A percentile compares a stretch with the other conserved stretches of the same genome.
Conservation (phyloP, 2,113 vertebrate species). For the Amblyornis subalaris region DNA sequence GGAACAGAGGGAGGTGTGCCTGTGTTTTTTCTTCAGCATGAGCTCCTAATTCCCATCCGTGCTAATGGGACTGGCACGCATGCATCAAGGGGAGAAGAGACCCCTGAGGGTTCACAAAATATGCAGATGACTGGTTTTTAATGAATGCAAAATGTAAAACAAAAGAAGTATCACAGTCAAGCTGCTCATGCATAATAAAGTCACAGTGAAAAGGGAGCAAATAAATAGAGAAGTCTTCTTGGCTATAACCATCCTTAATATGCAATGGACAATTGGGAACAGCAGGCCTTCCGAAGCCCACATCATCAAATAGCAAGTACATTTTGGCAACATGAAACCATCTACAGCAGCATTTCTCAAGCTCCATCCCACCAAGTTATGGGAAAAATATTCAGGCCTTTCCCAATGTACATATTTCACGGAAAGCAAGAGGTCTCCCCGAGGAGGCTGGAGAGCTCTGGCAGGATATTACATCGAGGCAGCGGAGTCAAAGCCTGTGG, state of each 20-base stretch:
- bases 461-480: neutral
- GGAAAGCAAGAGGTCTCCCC: neutral
- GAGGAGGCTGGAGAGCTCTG: neutral
- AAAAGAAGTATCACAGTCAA: constrained; percentile 74
- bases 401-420: neutral
- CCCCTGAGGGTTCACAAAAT: constrained; percentile 78
- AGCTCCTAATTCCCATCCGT: constrained; percentile 69
- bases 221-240: constrained; percentile 73
- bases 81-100: constrained; percentile 74
- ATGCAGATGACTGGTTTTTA: constrained; percentile 85
- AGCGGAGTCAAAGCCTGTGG: fast-evolving
- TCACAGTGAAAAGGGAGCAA: constrained; percentile 70
- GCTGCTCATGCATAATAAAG: constrained; percentile 77
- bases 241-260: constrained; percentile 73
- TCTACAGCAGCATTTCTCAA: neutral
- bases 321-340: constrained; percentile 62
- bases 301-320: constrained; percentile 73
- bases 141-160: constrained; percentile 83
- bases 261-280: constrained; percentile 80
- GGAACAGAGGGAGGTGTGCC: constrained; percentile 20
- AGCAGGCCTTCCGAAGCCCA: constrained; percentile 65
- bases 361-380: neutral
- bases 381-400: constrained; percentile 17
- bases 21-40: constrained; percentile 58
- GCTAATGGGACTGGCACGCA: constrained; percentile 73